Conservation (phyloP, 2,888 invertebrate genomes). For the Lithophane socia region DNA sequence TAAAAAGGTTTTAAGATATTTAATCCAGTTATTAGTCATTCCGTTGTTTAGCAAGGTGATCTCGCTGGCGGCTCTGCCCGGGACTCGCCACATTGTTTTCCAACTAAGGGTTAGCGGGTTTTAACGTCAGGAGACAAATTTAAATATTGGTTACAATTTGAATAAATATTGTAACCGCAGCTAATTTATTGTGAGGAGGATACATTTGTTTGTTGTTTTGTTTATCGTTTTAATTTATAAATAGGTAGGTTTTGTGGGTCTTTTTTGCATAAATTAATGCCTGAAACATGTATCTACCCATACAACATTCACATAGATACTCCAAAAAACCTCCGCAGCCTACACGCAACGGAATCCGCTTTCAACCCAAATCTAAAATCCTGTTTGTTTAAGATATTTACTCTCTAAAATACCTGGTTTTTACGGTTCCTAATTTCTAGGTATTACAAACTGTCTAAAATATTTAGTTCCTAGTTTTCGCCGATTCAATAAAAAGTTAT, state of each 20-base stretch:
- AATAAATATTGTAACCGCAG: constrained; percentile 57
- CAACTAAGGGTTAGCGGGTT: constrained; percentile 69
- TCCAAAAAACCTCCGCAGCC: neutral
- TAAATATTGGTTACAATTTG: constrained; percentile 64
- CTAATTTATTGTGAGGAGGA: constrained; percentile 50
- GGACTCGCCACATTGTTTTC: constrained; percentile 68
- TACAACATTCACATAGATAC: neutral
- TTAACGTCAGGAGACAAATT: constrained; percentile 65
- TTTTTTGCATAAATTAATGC: constrained; percentile 24
- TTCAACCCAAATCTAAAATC: neutral
- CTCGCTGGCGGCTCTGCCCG: constrained; percentile 50
- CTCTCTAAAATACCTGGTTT: neutral
- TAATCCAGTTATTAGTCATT: constrained; percentile 78
- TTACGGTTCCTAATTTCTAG: neutral
- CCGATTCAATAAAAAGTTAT: constrained; percentile 51
- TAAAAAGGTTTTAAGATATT: constrained; percentile 78
- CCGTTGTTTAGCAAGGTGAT: constrained; percentile 71
- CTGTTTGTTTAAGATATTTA: neutral
- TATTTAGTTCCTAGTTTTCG: neutral
- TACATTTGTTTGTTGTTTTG: constrained; percentile 52
- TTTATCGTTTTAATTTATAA: constrained; percentile 43
- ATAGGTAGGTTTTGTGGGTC: neutral
- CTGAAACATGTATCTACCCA: neutral
- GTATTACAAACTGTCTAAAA: neutral
- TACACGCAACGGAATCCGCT: neutral